Evolutionary conservation across 2,113 vertebrate genomes (phyloP), one percentile per base, ranked within the genome.

Genomic region (Hippocampus guttulatus): DNA sequence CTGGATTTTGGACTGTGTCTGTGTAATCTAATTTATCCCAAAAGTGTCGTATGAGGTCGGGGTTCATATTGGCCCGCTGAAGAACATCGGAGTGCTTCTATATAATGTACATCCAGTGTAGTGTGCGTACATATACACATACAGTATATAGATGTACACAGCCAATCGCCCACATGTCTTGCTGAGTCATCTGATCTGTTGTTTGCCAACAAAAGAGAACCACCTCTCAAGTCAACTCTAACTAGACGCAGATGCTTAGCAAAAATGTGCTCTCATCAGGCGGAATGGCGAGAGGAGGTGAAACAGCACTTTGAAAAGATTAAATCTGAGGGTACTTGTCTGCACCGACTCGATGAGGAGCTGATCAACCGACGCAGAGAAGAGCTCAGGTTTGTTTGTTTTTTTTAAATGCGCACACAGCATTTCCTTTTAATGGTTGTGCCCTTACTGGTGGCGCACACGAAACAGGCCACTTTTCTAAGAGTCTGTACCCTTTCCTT

Each of bases 231-330:
- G 49, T 67, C 25, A 51, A 21, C 52, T 66, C 43, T 51, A 61
- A 57, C 18, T 18, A 49, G 49, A 72, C 16, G 20, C 47, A 54
- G 47, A 51, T 67, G 43, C 64, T 77, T 75, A 83, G 85, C 64
- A 76, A 80, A 70, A 68, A 45, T 86, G 40, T 84, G 64, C 62
- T 84, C 70, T 81, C 68, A 76, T 15, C 88, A 98, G 97, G 97
- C 94, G 54, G 97, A 98, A 88, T 98, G 97, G 97, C 92, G 97
- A 8, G 96, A 97, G 81, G 97, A 98, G 87, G 97, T 98, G 81
- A 96, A 96, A 88, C 93, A 96, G 81, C 96, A 98, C 91, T 98
- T 98, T 71, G 97, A 98, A 91, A 98, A 98, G 91, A 98, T 98
- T 86, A 98, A 98, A 81, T 97, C 96, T 1, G 97, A 98, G 88